Base-by-base conservation (phyloP, 2,797 vertebrate species). In the Pitangus sulphuratus region DNA sequence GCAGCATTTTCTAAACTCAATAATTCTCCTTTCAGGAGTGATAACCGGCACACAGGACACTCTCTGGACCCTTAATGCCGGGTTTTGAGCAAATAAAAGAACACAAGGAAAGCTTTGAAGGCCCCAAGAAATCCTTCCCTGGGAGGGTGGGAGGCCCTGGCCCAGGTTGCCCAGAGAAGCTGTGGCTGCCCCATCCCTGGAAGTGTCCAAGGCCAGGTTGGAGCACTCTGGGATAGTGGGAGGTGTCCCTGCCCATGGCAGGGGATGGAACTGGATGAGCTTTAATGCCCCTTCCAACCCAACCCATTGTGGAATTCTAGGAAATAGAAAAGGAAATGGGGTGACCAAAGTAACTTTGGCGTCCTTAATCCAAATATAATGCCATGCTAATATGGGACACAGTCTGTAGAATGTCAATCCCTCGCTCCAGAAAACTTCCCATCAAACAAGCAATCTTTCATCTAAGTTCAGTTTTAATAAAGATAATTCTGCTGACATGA, bases 401-500 rank as follows among this genome's bases (percentile, higher is more conserved):
- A 61, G 39, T 26, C 12, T 1, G 0, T 15, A 61, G 70, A 70
- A 80, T 53, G 30, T 65, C 82, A 70, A 12, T 53, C 71, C 60
- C 33, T 85, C 19, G 51, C 60, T 80, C 51, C 93, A 68, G 79
- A 61, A 83, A 95, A 42, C 61, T 57, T 19, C 30, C 77, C 37
- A 50, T 84, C 89, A 90, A 72, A 78, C 39, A 50, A 69, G 65
- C 24, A 69, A 8, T 81, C 61, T 71, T 78, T 57, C 78, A 28
- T 76, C 28, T 76, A 12, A 72, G 72, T 87, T 47, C 39, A 33
- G 66, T 66, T 45, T 22, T 95, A 88, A 75, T 76, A 76, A 87
- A 82, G 50, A 66, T 62, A 79, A 90, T 89, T 79, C 47, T 84
- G 84, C 91, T 90, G 89, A 94, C 87, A 90, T 94, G 76, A 94